Conservation (phyloP, 2,888 invertebrate genomes). For the Hesperia comma region DNA sequence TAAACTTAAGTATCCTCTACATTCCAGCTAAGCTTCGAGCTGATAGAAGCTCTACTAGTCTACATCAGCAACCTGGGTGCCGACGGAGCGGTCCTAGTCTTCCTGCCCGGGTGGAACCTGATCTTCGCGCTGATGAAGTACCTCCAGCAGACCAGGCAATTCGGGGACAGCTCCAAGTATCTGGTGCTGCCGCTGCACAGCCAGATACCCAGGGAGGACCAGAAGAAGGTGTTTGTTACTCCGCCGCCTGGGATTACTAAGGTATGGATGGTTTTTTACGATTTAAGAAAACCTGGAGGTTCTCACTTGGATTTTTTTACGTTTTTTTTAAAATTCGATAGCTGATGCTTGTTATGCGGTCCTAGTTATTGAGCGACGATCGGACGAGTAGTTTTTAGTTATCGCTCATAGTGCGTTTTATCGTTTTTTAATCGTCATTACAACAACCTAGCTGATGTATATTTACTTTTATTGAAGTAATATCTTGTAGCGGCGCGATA, state of each 20-base stretch:
- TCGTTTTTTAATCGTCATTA: too few relatives aligned
- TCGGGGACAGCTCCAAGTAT: slow-evolving; percentile 86
- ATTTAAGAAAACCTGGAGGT: too few relatives aligned
- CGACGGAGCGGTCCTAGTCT: slow-evolving; percentile 95
- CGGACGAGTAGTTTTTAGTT: too few relatives aligned
- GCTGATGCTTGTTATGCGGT: too few relatives aligned
- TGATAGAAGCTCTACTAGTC: slow-evolving; percentile 91
- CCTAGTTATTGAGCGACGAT: too few relatives aligned
- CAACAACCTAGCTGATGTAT: too few relatives aligned
- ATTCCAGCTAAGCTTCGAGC: slow-evolving; percentile 90
- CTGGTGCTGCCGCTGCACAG: slow-evolving; percentile 97
- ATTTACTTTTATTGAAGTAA: too few relatives aligned
- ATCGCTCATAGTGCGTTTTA: too few relatives aligned
- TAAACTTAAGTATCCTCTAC: too few relatives aligned
- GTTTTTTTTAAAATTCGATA: too few relatives aligned
- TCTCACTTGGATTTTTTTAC: too few relatives aligned
- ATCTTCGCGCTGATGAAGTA: slow-evolving; percentile 96
- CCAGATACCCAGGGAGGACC: slow-evolving; percentile 97
- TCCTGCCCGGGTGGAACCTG: slow-evolving; percentile 98
- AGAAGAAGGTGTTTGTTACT: slow-evolving; percentile 95
- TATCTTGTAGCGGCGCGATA: too few relatives aligned
- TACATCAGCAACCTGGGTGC: slow-evolving; percentile 85
- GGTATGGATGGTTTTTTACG: slow-evolving; percentile 73
- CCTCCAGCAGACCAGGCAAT: slow-evolving; percentile 87
- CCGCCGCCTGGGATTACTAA: slow-evolving; percentile 94